Conservation (phyloP, 2,113 vertebrate genomes). For the Vimba vimba region DNA sequence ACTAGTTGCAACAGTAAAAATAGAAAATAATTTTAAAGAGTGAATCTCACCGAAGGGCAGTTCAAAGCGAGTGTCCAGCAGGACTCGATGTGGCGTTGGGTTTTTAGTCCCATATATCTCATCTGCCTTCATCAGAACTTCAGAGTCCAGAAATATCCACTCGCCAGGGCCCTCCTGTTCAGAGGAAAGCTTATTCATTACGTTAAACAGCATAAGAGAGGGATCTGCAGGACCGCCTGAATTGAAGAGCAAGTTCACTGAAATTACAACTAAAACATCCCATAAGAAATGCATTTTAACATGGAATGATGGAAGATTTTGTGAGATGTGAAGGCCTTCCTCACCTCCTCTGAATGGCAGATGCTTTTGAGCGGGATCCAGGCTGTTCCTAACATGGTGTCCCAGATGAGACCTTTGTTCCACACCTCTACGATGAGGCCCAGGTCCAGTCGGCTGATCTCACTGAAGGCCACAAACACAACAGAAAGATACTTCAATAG, state of each 20-base stretch:
- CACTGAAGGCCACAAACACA: constrained; percentile 73
- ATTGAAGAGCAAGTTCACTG: not conserved
- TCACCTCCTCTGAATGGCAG: constrained; percentile 92
- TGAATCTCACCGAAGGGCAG: constrained; percentile 92
- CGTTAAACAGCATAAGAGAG: not conserved
- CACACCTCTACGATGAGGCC: constrained; percentile 97
- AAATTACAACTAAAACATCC: not conserved
- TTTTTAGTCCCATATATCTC: constrained; percentile 97
- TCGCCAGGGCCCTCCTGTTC: constrained; percentile 93
- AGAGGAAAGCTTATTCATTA: not conserved
- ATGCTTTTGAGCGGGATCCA: constrained; percentile 92
- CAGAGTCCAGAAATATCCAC: constrained; percentile 89
- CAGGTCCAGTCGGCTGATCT: constrained; percentile 94
- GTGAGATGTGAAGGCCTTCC: not conserved
- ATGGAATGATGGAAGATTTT: too few relatives aligned
- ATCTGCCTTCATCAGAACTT: constrained; percentile 94
- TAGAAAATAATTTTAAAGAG: not conserved
- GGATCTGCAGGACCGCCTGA: not conserved
- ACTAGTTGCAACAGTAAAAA: not conserved
- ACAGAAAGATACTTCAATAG: not conserved
- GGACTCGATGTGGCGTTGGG: constrained; percentile 88
- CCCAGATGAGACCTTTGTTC: constrained; percentile 99
- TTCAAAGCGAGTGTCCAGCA: constrained; percentile 94
- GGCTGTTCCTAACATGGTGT: constrained; percentile 93
- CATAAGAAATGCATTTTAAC: not conserved